Conservation (phyloP, 1,140 invertebrate species). For the Plutomurus gul region DNA sequence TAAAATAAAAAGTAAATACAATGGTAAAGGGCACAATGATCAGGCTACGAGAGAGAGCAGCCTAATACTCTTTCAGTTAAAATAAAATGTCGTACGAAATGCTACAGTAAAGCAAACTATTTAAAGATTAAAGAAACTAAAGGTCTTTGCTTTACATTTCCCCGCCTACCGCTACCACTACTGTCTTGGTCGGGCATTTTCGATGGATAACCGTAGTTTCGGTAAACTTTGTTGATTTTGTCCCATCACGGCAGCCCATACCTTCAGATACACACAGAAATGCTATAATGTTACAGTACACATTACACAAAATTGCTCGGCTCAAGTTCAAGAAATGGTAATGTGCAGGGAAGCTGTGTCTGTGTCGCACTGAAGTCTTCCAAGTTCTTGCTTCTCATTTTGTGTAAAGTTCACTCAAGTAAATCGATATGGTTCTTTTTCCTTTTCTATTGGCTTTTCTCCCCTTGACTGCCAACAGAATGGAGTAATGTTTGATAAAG, state of each 20-base stretch:
- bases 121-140: neutral
- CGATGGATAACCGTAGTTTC: neutral
- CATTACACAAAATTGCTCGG: neutral
- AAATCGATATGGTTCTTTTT: neutral
- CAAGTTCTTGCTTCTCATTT: neutral
- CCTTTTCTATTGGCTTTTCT: too few species aligned
- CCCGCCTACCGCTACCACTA: neutral
- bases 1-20: constrained; percentile 19
- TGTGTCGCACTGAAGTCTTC: neutral
- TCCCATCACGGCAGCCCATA: neutral
- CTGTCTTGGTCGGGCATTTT: neutral
- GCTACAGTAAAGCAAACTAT: neutral
- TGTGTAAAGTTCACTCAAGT: neutral
- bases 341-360: neutral
- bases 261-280: neutral
- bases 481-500: too few species aligned
- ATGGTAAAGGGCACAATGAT: neutral
- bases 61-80: neutral
- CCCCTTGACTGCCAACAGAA: too few species aligned
- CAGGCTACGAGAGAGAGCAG: neutral
- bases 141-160: neutral
- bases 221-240: neutral
- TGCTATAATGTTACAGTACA: neutral
- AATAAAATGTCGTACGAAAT: neutral
- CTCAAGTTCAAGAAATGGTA: neutral